These are phyloP conservation scores for Siderastrea radians DNA, from an alignment of 92 coral and sea anemone species.

Conservation along the genomic window DNA sequence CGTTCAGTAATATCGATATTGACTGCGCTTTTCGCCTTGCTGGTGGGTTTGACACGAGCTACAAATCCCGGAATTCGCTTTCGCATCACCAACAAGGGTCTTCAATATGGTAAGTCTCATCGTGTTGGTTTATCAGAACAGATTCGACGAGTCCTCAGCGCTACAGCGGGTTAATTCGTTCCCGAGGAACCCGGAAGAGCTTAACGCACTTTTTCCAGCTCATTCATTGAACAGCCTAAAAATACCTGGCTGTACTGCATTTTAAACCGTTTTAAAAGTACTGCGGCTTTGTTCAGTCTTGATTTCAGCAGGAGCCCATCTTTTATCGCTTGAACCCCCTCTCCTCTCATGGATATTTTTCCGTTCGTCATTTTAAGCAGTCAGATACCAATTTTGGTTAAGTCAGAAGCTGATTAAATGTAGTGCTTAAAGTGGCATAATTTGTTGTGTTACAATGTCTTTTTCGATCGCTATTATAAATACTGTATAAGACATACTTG, in stretches of 20 bases:
- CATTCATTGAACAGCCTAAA: too few relatives aligned
- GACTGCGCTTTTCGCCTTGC: not conserved
- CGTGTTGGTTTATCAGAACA: not conserved
- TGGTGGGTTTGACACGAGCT: conserved; percentile 2
- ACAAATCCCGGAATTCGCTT: conserved; percentile 86
- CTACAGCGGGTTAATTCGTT: too few relatives aligned
- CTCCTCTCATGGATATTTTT: not conserved
- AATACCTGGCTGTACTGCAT: not conserved
- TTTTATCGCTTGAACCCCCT: not conserved
- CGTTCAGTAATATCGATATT: not conserved
- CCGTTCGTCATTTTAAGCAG: too few relatives aligned
- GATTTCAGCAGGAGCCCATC: too few relatives aligned
- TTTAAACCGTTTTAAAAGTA: not conserved
- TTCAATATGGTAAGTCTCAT: conserved; percentile 78
- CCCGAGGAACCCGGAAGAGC: too few relatives aligned
- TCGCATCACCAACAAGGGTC: conserved; percentile 88
- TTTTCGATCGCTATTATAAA: too few relatives aligned
- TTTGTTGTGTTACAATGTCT: too few relatives aligned
- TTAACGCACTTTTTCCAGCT: too few relatives aligned
- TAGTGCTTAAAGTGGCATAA: too few relatives aligned
- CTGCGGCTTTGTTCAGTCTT: not conserved
- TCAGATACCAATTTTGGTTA: too few relatives aligned
- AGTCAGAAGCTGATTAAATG: too few relatives aligned
- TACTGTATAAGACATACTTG: too few relatives aligned
- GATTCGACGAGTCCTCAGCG: not conserved